Evolutionary conservation across 37 sponge, comb jelly and placozoan genomes (phyloP).

Genomic region (Chondrosia reniformis): DNA sequence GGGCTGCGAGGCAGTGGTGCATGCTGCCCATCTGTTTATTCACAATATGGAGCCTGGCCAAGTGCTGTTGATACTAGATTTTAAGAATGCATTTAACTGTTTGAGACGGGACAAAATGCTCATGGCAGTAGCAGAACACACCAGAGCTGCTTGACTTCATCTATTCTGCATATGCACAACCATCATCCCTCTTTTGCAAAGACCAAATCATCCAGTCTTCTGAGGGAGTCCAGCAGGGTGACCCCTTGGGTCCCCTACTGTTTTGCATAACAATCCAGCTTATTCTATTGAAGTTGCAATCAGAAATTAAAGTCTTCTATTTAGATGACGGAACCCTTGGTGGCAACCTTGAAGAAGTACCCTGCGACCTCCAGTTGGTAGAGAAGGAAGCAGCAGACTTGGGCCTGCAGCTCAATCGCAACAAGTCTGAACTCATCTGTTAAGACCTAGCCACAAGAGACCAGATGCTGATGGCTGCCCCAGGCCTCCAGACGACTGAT

Average conservation of each 20-base stretch:
- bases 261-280: conserved; percentile 33
- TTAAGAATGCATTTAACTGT: conserved; percentile 26
- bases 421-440: conserved; percentile 30
- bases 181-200: conserved; percentile 6
- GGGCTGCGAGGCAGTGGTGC: conserved; percentile 27
- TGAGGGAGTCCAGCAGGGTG: conserved; percentile 28
- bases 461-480: neutral
- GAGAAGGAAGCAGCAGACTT: conserved; percentile 15
- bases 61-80: conserved; percentile 18
- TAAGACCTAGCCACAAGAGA: neutral
- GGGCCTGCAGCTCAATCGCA: conserved; percentile 20
- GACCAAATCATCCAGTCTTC: conserved; percentile 27
- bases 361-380: conserved; percentile 6
- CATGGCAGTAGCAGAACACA: neutral
- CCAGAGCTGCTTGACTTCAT: neutral
- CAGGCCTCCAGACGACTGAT: neutral
- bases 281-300: neutral
- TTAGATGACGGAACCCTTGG: conserved; percentile 33
- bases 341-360: conserved; percentile 1
- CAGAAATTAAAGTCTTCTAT: conserved; percentile 33
- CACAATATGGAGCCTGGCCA: conserved; percentile 2
- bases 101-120: conserved; percentile 27
- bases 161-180: neutral
- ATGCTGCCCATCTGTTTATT: conserved; percentile 25
- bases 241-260: conserved; percentile 29